A percentile compares a stretch with the other conserved stretches of the same genome.
Conservation (phyloP, 2,797 vertebrate genomes). For the Pangasius larnaudii region DNA sequence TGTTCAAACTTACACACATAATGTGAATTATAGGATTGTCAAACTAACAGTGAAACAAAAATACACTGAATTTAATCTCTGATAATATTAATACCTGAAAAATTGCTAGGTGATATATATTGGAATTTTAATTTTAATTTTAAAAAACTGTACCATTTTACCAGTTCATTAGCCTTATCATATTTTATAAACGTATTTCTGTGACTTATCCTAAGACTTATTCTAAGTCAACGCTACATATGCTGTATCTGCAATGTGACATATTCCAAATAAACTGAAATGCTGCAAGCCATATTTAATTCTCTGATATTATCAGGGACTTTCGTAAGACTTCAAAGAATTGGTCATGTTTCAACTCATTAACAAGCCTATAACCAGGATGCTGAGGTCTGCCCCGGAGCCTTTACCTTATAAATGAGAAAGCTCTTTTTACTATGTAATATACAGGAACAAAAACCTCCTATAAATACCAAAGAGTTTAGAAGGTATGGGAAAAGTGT, state of each 20-base stretch:
- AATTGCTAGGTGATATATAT: background rate
- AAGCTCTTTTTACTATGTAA: slow-evolving; percentile 10
- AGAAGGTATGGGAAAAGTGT: background rate
- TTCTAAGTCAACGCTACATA: background rate
- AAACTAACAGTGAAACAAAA: background rate
- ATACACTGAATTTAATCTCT: background rate
- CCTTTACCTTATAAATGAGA: slow-evolving; percentile 21
- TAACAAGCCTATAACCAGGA: slow-evolving; percentile 38
- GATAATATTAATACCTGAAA: background rate
- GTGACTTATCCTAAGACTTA: too few relatives aligned
- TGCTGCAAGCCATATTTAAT: slow-evolving; percentile 3
- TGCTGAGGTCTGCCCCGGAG: slow-evolving; percentile 28
- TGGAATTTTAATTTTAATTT: background rate
- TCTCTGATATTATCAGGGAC: slow-evolving; percentile 14
- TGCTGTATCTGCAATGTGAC: background rate
- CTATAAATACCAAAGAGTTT: slow-evolving; percentile 16
- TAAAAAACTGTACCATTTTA: background rate
- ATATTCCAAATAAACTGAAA: background rate
- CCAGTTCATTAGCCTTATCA: background rate
- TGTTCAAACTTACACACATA: slow-evolving; percentile 29
- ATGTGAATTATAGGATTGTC: background rate
- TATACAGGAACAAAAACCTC: slow-evolving; percentile 18
- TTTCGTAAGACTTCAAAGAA: slow-evolving; percentile 40
- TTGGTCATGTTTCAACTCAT: slow-evolving; percentile 37
- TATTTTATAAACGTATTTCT: background rate